Evolutionary conservation across 1,140 invertebrate species (phyloP).

Genomic region (Heliconius nattereri): DNA sequence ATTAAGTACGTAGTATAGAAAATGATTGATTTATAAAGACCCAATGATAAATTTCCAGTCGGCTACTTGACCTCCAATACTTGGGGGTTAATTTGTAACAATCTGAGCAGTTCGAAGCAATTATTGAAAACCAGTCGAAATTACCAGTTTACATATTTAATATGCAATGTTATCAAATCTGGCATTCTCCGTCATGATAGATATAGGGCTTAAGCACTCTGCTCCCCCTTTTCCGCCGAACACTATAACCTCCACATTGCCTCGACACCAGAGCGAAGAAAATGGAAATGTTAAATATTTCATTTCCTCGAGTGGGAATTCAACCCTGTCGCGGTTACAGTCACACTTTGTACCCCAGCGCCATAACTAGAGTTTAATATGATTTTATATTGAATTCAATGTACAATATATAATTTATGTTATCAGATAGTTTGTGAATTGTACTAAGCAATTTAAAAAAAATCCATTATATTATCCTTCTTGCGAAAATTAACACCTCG

Average conservation of each 20-base stretch:
- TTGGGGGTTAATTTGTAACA: constrained; percentile 36
- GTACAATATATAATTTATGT: neutral
- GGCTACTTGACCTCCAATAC: constrained; percentile 36
- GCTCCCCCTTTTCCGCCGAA: no score
- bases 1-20: neutral
- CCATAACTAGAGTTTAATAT: no score
- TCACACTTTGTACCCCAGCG: no score
- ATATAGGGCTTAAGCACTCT: no score
- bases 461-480: no score
- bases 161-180: neutral
- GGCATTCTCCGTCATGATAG: neutral
- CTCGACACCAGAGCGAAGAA: no score
- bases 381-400: neutral
- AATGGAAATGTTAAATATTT: no score
- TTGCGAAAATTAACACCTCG: no score
- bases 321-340: no score
- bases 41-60: neutral
- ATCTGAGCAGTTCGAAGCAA: constrained; percentile 13
- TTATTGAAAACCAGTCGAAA: constrained; percentile 17
- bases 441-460: neutral
- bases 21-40: constrained; percentile 4
- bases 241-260: no score
- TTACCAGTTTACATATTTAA: neutral
- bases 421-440: neutral
- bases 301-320: no score